Evolutionary conservation across 64 coral and sea anemone genomes (phyloP).

Genomic region (Actinia tenebrosa): DNA sequence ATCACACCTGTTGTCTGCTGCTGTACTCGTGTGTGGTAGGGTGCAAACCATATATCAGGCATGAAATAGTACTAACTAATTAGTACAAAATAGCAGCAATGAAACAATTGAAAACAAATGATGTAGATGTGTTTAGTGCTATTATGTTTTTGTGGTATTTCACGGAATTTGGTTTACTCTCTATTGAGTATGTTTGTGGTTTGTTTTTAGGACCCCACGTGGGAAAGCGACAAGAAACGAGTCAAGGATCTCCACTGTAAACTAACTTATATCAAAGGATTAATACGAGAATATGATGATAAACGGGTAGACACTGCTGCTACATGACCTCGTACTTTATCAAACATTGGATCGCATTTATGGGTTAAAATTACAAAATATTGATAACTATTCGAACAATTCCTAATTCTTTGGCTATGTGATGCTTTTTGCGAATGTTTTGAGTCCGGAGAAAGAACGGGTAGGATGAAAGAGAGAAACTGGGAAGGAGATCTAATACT

Average conservation of each 20-base stretch:
- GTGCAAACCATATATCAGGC: too few relatives aligned
- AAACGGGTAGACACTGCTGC: background rate
- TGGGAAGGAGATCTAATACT: background rate
- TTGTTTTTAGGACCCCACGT: slow-evolving; percentile 29
- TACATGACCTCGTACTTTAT: background rate
- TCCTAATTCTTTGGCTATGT: background rate
- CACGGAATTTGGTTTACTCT: too few relatives aligned
- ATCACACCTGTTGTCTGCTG: background rate
- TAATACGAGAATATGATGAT: slow-evolving; percentile 43
- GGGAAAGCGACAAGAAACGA: slow-evolving; percentile 31
- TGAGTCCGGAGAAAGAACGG: background rate
- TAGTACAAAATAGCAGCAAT: too few relatives aligned
- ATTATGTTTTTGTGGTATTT: too few relatives aligned
- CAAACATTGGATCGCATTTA: too few relatives aligned
- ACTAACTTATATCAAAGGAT: slow-evolving; percentile 57
- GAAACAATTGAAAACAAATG: too few relatives aligned
- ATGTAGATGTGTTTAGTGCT: too few relatives aligned
- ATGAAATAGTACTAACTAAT: too few relatives aligned
- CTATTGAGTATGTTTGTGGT: background rate
- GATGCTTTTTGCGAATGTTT: background rate
- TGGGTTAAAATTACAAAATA: background rate
- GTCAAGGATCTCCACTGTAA: slow-evolving; percentile 35
- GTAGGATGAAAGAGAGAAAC: background rate
- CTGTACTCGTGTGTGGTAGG: too few relatives aligned
- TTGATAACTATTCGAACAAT: background rate